phyloP scores from a whole-genome alignment of 2,797 vertebrate species.

The Phoebastria nigripes region DNA sequence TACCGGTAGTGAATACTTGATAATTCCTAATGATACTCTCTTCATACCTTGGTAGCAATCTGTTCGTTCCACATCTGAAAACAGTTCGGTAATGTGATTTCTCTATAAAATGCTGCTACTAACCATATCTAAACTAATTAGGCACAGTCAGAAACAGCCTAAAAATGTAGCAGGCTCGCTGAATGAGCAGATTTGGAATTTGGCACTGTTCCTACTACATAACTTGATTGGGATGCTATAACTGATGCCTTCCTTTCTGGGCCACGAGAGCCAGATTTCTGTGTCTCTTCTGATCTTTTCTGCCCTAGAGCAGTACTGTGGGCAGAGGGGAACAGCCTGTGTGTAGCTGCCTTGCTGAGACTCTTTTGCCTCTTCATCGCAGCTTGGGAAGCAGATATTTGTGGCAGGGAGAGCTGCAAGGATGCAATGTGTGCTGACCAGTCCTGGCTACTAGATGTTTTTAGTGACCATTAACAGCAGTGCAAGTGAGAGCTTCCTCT shows the following conservation, averaged over 20 bases:
- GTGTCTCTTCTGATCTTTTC: neutral
- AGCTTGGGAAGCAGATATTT: neutral
- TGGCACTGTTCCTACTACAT: slow-evolving; percentile 40
- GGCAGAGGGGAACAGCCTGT: neutral
- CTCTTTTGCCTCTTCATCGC: neutral
- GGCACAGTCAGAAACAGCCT: slow-evolving; percentile 48
- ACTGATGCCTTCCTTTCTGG: neutral
- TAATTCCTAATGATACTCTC: slow-evolving; percentile 32
- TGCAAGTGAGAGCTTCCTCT: neutral
- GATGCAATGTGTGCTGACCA: fast-evolving
- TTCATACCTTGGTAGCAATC: slow-evolving; percentile 36
- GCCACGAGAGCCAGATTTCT: neutral
- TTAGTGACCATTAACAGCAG: neutral
- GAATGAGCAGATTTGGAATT: slow-evolving; percentile 60
- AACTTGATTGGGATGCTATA: slow-evolving; percentile 5
- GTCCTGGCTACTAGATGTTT: neutral
- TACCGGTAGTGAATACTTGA: slow-evolving; percentile 7
- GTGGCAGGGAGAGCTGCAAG: neutral
- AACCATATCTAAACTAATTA: slow-evolving; percentile 62
- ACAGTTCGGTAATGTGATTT: slow-evolving; percentile 33
- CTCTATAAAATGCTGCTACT: slow-evolving; percentile 40
- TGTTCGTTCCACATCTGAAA: slow-evolving; percentile 19
- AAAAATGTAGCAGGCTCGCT: slow-evolving; percentile 21
- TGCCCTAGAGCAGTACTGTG: neutral
- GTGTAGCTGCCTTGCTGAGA: neutral